Percentiles rank a stretch among this genome's conserved stretches.
phyloP scores from a whole-genome alignment of 1,140 invertebrate genomes.

The Trachymyrmex cornetzi region DNA sequence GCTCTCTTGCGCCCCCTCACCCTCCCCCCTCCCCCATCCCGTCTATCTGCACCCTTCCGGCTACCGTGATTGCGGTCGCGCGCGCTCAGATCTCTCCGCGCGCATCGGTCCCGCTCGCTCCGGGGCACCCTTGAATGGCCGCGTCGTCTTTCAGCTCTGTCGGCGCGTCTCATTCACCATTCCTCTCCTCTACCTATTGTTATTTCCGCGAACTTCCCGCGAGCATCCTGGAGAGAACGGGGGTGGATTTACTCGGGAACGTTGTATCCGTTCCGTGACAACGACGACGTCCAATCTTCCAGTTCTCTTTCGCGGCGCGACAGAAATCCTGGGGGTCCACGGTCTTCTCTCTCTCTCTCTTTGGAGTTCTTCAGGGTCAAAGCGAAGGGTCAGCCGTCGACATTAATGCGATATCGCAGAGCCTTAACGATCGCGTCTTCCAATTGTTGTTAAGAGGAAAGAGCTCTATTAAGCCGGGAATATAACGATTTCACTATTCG shows the following conservation, averaged over 20 bases:
- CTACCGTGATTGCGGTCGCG: conserved; percentile 81
- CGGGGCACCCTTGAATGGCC: conserved; percentile 73
- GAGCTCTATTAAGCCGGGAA: conserved; percentile 23
- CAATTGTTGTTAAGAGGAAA: conserved; percentile 39
- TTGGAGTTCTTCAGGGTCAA: conserved; percentile 25
- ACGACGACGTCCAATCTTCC: neutral
- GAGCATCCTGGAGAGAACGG: conserved; percentile 21
- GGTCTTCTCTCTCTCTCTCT: neutral
- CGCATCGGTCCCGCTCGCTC: conserved; percentile 71
- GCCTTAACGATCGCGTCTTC: conserved; percentile 35
- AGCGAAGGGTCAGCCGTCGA: conserved; percentile 23
- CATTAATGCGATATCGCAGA: conserved; percentile 49
- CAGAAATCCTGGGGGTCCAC: neutral
- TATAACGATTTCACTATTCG: conserved; percentile 49
- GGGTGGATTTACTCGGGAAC: neutral
- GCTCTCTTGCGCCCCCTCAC: conserved; percentile 6
- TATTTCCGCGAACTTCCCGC: conserved; percentile 44
- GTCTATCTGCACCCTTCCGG: conserved; percentile 81
- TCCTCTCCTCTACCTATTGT: conserved; percentile 28
- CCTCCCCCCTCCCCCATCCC: conserved; percentile 3
- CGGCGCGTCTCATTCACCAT: conserved; percentile 68
- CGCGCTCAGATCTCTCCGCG: conserved; percentile 62
- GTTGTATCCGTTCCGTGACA: neutral
- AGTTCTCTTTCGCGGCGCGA: neutral
- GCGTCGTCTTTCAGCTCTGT: conserved; percentile 67